Evolutionary conservation across 2,888 invertebrate genomes (phyloP).

Genomic region (Oligia latruncula): DNA sequence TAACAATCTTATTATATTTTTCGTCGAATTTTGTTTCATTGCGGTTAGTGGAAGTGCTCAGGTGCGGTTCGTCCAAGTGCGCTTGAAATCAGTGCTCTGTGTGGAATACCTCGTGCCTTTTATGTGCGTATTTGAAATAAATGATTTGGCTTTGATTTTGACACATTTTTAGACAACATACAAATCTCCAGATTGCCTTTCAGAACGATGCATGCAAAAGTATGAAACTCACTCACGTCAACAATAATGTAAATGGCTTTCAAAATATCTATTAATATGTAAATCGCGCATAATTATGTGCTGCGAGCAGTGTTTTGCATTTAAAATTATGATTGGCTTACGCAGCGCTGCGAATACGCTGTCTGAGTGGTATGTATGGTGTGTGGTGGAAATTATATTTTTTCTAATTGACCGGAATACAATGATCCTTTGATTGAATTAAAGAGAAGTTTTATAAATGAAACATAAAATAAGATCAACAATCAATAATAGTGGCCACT

Average conservation of each 20-base stretch:
- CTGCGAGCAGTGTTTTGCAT: slow-evolving; percentile 43
- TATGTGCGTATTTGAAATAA: neutral
- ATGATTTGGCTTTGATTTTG: neutral
- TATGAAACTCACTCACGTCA: slow-evolving; percentile 12
- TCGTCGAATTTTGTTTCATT: too few relatives aligned
- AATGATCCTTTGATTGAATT: neutral
- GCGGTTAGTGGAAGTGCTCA: too few relatives aligned
- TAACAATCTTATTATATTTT: neutral
- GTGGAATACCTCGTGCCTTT: neutral
- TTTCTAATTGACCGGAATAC: neutral
- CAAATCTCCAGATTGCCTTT: neutral
- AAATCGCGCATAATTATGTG: slow-evolving; percentile 40
- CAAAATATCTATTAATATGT: slow-evolving; percentile 54
- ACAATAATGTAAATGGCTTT: slow-evolving; percentile 43
- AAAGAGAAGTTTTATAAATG: too few relatives aligned
- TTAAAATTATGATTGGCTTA: slow-evolving; percentile 49
- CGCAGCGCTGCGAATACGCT: slow-evolving; percentile 17
- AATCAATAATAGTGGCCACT: too few relatives aligned
- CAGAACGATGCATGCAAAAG: slow-evolving; percentile 4
- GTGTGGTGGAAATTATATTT: slow-evolving; percentile 22
- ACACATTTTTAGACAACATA: neutral
- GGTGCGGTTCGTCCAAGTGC: too few relatives aligned
- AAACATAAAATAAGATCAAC: neutral
- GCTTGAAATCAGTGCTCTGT: too few relatives aligned
- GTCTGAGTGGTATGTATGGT: slow-evolving; percentile 5